Evolutionary conservation across 2,888 invertebrate species (phyloP), one percentile per base, ranked within the genome.

Genomic region (Oligia latruncula): DNA sequence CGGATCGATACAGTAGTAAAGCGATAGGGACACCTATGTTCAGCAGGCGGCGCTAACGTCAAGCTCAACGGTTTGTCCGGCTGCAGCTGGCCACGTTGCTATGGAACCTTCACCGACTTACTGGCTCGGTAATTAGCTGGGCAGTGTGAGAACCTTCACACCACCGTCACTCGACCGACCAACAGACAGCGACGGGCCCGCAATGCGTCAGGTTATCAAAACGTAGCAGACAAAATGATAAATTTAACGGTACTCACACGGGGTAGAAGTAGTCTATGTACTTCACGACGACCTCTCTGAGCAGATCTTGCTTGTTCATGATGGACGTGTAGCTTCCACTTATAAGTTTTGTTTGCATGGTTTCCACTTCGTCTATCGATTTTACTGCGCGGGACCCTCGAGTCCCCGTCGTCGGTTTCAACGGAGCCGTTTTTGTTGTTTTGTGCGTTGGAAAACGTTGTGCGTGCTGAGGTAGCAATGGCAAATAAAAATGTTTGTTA

Each of bases 211-310:
- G 88, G 82, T 87, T 87, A 83, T 80, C 78, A 84, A 87, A 81
- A 90, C 84, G 82, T 81, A 86, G 88, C 86, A 78, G 83, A 80
- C 82, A 83, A 84, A 83, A 83, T 79, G 70, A 83, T 82, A 87
- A 84, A 89, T 83, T 87, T 90, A 93, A 92, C 88, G 90, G 91
- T 96, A 98, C 98, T 98, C 94, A 98, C 98, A 97, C 97, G 91
- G 98, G 98, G 92, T 97, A 97, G 96, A 98, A 98, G 95, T 98
- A 97, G 96, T 98, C 98, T 92, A 98, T 97, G 95, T 98, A 98
- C 94, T 98, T 98, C 95, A 97, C 97, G 92, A 98, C 97, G 88
- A 98, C 97, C 95, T 98, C 98, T 91, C 98, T 96, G 87, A 98
- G 97, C 89, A 98, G 97, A 95, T 98, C 98, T 95, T 98, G 97